A percentile compares a stretch with the other conserved stretches of the same genome.
These are phyloP conservation scores for Naso thynnoides DNA, from an alignment of 2,797 vertebrate genomes.

Conservation along the genomic window DNA sequence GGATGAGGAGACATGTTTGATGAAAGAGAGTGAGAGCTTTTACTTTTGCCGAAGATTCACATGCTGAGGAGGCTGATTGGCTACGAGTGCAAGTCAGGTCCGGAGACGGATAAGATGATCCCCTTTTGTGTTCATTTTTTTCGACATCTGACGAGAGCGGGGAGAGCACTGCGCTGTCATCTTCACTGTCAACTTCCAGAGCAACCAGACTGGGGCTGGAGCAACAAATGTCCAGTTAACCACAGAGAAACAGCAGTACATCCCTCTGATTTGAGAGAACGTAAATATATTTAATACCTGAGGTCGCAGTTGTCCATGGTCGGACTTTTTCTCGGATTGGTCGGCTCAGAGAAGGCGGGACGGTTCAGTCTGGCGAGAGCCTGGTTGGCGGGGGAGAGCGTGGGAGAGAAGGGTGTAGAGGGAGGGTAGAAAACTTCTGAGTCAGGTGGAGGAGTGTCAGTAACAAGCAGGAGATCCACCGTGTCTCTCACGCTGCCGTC, in stretches of 20 bases:
- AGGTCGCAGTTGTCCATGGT: conserved; percentile 85
- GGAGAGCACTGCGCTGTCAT: conserved; percentile 75
- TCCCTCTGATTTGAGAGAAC: neutral
- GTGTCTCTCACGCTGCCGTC: conserved; percentile 68
- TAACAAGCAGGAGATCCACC: conserved; percentile 52
- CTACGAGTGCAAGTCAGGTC: conserved; percentile 81
- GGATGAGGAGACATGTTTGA: neutral
- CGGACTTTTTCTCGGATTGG: conserved; percentile 73
- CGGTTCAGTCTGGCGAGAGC: conserved; percentile 72
- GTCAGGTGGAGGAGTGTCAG: conserved; percentile 62
- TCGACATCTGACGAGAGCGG: conserved; percentile 60
- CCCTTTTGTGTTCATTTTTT: conserved; percentile 79
- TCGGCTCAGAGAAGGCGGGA: conserved; percentile 66
- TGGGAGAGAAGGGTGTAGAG: conserved; percentile 16
- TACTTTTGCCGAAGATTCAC: conserved; percentile 84
- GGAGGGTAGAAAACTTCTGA: conserved; percentile 35
- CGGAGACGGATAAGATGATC: conserved; percentile 61
- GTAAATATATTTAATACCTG: conserved; percentile 83
- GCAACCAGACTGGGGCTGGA: conserved; percentile 91
- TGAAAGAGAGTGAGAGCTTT: neutral
- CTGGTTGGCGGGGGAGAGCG: conserved; percentile 62
- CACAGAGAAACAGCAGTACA: neutral
- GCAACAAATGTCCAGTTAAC: neutral
- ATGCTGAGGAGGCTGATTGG: conserved; percentile 84
- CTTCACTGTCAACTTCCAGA: conserved; percentile 90